phyloP scores from a whole-genome alignment of 2,113 vertebrate genomes.

The Paradoxurus hermaphroditus region DNA sequence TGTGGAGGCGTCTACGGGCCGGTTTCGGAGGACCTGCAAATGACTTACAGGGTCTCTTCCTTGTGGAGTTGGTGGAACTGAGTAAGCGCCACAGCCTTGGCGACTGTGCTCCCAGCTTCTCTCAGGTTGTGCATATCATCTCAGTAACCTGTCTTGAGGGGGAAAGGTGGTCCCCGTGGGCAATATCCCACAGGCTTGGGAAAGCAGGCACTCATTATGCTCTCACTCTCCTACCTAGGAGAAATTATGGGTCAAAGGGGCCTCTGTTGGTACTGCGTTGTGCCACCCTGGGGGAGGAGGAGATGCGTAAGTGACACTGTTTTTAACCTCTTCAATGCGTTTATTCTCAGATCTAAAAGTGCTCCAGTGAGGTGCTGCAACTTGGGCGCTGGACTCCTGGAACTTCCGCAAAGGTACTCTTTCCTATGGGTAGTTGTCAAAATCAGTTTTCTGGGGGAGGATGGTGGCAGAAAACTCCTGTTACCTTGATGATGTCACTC shows the following conservation, averaged over 20 bases:
- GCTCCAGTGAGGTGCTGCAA: not conserved
- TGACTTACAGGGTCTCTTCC: not conserved
- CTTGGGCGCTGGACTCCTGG: not conserved
- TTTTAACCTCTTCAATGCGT: not conserved
- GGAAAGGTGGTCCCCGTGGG: not conserved
- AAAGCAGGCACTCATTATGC: too few species aligned
- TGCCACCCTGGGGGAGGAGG: not conserved
- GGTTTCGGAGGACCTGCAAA: too few species aligned
- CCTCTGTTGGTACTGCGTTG: not conserved
- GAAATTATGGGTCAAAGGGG: not conserved
- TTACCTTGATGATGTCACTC: not conserved
- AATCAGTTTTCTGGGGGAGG: not conserved
- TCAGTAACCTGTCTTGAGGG: not conserved
- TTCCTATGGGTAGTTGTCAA: not conserved
- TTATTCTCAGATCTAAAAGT: not conserved
- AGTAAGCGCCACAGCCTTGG: not conserved
- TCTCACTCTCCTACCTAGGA: not conserved
- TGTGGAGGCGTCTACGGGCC: not conserved
- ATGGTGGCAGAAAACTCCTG: not conserved
- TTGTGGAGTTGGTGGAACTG: not conserved
- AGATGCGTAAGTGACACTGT: not conserved
- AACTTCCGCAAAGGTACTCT: not conserved
- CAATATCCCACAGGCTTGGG: too few species aligned
- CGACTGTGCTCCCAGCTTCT: not conserved
- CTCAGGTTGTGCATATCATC: not conserved